Conservation (phyloP, 2,113 vertebrate species). For the Menidia beryllina region DNA sequence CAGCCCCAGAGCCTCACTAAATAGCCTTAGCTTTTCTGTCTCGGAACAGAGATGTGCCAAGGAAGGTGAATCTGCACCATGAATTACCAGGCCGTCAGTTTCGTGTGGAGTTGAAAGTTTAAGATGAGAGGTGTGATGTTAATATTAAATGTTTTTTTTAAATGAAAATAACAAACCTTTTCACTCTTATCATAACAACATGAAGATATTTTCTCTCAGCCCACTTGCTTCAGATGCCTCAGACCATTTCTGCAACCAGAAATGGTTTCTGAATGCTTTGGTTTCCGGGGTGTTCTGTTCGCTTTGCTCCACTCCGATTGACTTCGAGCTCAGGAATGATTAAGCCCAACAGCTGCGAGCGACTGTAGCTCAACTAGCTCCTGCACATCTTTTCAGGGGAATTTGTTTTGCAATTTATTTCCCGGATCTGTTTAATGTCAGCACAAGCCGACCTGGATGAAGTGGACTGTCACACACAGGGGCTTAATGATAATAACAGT, state of each 20-base stretch:
- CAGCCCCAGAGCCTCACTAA: slow-evolving; percentile 18
- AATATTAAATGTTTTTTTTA: slow-evolving; percentile 40
- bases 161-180: slow-evolving; percentile 19
- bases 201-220: slow-evolving; percentile 48
- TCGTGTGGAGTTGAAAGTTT: slow-evolving; percentile 28
- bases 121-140: slow-evolving; percentile 37
- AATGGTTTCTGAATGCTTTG: slow-evolving; percentile 13
- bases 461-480: slow-evolving; percentile 65
- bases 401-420: slow-evolving; percentile 67
- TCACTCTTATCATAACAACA: slow-evolving; percentile 52
- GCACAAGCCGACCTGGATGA: slow-evolving; percentile 70
- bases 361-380: slow-evolving; percentile 24
- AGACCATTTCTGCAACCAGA: slow-evolving; percentile 8
- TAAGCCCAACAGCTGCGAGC: slow-evolving; percentile 40
- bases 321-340: slow-evolving; percentile 50
- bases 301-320: slow-evolving; percentile 36
- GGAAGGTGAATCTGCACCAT: slow-evolving; percentile 30
- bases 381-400: slow-evolving; percentile 36
- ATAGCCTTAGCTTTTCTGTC: slow-evolving; percentile 17
- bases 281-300: slow-evolving; percentile 32
- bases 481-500: slow-evolving; percentile 67
- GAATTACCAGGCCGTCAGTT: slow-evolving; percentile 15
- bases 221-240: slow-evolving; percentile 27
- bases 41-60: slow-evolving; percentile 18
- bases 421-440: slow-evolving; percentile 73